A percentile compares a stretch with the other conserved stretches of the same genome.
phyloP scores from a whole-genome alignment of 1,140 invertebrate species.

The Phthorimaea operculella region DNA sequence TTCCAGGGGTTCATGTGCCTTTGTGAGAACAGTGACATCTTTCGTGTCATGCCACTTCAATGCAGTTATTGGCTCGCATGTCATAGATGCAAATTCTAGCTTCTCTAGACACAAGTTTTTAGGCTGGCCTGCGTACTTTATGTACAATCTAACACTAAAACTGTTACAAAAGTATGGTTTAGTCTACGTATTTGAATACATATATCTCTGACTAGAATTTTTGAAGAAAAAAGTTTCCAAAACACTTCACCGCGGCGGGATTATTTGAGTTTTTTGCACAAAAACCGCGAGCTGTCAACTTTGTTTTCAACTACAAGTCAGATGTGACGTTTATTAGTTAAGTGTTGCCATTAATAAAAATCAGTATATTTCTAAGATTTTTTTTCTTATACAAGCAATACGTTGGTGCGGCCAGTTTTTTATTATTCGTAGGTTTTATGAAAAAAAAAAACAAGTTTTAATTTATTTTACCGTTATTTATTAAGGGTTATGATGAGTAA shows the following conservation, averaged over 20 bases:
- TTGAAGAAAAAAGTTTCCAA: background rate
- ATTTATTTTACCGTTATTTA: background rate
- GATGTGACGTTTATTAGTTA: background rate
- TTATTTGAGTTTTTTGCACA: background rate
- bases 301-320: background rate
- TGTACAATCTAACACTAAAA: too few relatives aligned
- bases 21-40: slow-evolving; percentile 29
- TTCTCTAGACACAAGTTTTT: too few relatives aligned
- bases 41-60: slow-evolving; percentile 35
- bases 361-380: background rate
- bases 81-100: slow-evolving; percentile 25
- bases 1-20: slow-evolving; percentile 26
- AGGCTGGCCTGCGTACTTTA: too few relatives aligned
- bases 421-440: background rate
- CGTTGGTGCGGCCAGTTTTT: background rate
- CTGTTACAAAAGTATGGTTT: background rate
- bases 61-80: slow-evolving; percentile 24
- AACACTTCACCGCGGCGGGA: background rate
- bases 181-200: background rate
- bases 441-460: background rate
- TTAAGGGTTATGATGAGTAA: background rate
- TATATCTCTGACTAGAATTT: background rate
- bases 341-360: background rate
- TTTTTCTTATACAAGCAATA: background rate
- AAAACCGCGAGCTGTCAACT: background rate